Conservation (phyloP, 2,797 vertebrate genomes). For the Muscicapa comitata region DNA sequence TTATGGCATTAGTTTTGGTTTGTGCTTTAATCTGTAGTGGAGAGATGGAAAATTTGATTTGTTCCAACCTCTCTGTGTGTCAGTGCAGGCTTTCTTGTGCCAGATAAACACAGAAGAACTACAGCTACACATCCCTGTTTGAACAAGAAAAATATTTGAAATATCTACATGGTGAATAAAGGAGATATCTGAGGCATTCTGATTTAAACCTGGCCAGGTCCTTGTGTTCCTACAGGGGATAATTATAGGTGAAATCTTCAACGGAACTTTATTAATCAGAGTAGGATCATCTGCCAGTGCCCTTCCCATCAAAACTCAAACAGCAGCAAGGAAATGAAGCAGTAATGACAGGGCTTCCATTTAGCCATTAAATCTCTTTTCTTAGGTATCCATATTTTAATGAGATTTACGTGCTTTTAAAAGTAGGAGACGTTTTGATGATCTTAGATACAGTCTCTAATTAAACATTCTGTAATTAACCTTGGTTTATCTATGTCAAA, state of each 20-base stretch:
- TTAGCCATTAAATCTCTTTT: constrained; percentile 5
- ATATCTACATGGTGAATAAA: not conserved
- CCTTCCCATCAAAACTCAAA: not conserved
- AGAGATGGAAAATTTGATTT: not conserved
- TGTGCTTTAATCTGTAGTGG: not conserved
- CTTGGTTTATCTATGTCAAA: constrained; percentile 7
- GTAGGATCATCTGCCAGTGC: not conserved
- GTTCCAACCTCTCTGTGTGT: not conserved
- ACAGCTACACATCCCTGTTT: not conserved
- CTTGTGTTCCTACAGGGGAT: not conserved
- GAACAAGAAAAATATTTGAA: not conserved
- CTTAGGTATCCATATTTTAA: constrained; percentile 33
- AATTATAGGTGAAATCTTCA: constrained; percentile 40
- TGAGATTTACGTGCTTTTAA: not conserved
- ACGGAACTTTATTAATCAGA: not conserved
- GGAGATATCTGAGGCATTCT: not conserved
- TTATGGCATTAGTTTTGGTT: not conserved
- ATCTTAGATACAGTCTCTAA: constrained; percentile 28
- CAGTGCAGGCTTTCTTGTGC: not conserved
- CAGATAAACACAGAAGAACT: not conserved
- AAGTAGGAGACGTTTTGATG: constrained; percentile 1
- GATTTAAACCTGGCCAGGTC: constrained; percentile 5
- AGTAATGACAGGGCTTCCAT: constrained; percentile 16
- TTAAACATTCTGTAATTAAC: constrained; percentile 41
- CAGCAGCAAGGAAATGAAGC: constrained; percentile 23